A percentile compares a stretch with the other conserved stretches of the same genome.
These are phyloP conservation scores for Barbus barbus DNA, from an alignment of 2,113 vertebrate species.

Conservation along the genomic window DNA sequence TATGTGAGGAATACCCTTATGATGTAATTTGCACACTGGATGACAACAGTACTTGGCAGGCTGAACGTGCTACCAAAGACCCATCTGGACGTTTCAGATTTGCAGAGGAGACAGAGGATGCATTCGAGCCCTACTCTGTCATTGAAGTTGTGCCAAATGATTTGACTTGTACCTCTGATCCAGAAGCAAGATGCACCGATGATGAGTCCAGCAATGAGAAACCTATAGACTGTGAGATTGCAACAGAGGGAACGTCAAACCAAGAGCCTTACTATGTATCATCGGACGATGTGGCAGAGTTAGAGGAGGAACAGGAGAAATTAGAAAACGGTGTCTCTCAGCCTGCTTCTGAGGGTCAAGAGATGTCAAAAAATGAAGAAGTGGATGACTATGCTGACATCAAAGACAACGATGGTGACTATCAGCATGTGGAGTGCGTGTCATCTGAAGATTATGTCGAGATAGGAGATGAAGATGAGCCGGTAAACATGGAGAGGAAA, in stretches of 20 bases:
- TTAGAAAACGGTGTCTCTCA: conserved; percentile 51
- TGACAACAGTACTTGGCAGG: conserved; percentile 73
- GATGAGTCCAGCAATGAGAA: conserved; percentile 59
- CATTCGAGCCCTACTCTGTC: conserved; percentile 75
- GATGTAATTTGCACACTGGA: conserved; percentile 75
- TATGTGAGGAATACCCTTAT: conserved; percentile 76
- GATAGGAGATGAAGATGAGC: conserved; percentile 77
- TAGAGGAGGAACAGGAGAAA: conserved; percentile 64
- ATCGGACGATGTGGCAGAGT: conserved; percentile 70
- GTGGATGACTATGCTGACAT: conserved; percentile 78
- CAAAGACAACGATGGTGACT: conserved; percentile 67
- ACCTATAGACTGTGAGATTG: conserved; percentile 48
- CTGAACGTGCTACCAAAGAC: conserved; percentile 76
- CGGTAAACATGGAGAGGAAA: conserved; percentile 71
- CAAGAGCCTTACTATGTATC: conserved; percentile 74
- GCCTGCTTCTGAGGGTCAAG: conserved; percentile 44
- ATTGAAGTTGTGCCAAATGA: conserved; percentile 71
- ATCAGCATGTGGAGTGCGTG: conserved; percentile 66
- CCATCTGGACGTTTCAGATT: conserved; percentile 73
- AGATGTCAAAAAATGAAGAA: conserved; percentile 61
- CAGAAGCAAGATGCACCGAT: conserved; percentile 65
- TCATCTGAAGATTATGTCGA: conserved; percentile 81
- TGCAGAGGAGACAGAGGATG: conserved; percentile 71
- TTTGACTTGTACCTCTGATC: conserved; percentile 63
- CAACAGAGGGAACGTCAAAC: conserved; percentile 53